phyloP scores from a whole-genome alignment of 1,140 invertebrate genomes.

The Drosophila kikkawai region DNA sequence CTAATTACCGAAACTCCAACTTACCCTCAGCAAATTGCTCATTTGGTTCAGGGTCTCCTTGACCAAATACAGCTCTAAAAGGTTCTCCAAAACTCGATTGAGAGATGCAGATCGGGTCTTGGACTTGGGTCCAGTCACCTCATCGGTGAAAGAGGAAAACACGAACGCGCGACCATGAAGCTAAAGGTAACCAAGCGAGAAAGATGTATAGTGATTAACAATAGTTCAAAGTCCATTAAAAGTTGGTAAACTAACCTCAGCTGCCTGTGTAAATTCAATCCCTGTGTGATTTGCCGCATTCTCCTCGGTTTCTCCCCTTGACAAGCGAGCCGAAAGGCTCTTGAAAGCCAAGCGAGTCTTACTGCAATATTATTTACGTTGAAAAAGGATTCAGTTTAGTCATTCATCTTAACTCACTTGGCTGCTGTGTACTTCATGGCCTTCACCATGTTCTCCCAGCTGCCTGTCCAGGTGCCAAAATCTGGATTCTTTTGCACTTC shows the following conservation, averaged over 20 bases:
- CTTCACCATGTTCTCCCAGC: slow-evolving; percentile 87
- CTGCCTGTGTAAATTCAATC: slow-evolving; percentile 91
- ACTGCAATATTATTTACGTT: slow-evolving; percentile 85
- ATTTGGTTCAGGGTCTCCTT: slow-evolving; percentile 90
- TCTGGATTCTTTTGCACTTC: slow-evolving; percentile 71
- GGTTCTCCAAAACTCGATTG: slow-evolving; percentile 87
- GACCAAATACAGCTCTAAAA: slow-evolving; percentile 92
- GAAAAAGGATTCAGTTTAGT: background rate
- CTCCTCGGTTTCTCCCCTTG: slow-evolving; percentile 87
- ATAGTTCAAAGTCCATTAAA: slow-evolving; percentile 4
- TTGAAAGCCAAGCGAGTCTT: slow-evolving; percentile 89
- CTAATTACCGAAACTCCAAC: slow-evolving; percentile 8
- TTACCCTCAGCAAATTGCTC: slow-evolving; percentile 92
- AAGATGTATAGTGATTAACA: background rate
- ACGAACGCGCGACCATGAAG: slow-evolving; percentile 92
- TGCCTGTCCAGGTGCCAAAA: slow-evolving; percentile 87
- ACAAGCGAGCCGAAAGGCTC: slow-evolving; percentile 88
- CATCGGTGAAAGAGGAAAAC: slow-evolving; percentile 87
- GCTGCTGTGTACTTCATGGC: slow-evolving; percentile 90
- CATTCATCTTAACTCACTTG: slow-evolving; percentile 86
- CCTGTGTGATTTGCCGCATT: slow-evolving; percentile 94
- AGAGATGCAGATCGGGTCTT: slow-evolving; percentile 85
- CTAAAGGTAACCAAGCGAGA: slow-evolving; percentile 11
- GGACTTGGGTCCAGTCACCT: slow-evolving; percentile 85
- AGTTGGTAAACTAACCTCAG: slow-evolving; percentile 86